phyloP scores from a whole-genome alignment of 2,888 invertebrate species.

The Sarcophaga caerulescens region DNA sequence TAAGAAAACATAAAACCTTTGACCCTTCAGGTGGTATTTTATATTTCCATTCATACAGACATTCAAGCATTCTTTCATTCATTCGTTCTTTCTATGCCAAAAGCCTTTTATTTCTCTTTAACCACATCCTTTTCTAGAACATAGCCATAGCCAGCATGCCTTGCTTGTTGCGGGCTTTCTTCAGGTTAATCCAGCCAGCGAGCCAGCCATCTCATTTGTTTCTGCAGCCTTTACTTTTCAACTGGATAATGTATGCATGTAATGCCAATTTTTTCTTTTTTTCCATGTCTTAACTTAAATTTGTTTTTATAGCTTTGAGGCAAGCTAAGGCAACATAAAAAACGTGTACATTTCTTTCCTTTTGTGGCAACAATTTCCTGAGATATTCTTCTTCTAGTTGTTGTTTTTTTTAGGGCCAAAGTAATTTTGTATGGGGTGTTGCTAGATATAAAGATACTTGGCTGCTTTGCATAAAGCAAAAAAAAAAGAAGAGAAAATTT shows the following conservation, averaged over 20 bases:
- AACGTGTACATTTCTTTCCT: neutral
- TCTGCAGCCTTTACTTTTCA: too few relatives aligned
- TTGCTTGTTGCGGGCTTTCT: constrained; percentile 17
- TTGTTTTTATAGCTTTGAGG: constrained; percentile 17
- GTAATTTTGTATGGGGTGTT: constrained; percentile 30
- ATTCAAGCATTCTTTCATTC: neutral
- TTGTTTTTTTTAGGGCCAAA: neutral
- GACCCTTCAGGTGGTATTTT: constrained; percentile 51
- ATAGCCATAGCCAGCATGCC: neutral
- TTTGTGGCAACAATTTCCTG: constrained; percentile 18
- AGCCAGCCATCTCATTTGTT: too few relatives aligned
- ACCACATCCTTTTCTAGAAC: neutral
- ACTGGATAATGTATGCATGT: neutral
- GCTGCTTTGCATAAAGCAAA: neutral
- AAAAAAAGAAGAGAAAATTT: neutral
- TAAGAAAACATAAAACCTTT: constrained; percentile 56
- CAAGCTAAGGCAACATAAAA: constrained; percentile 32
- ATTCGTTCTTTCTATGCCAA: constrained; percentile 1
- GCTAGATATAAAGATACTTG: neutral
- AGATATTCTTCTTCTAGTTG: neutral
- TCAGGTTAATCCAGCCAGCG: neutral
- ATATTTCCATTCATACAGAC: too few relatives aligned
- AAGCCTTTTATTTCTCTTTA: constrained; percentile 1
- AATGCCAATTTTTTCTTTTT: neutral
- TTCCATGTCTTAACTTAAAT: neutral